These are phyloP conservation scores for Zoanthus gigantus DNA, from an alignment of 92 coral and sea anemone genomes.

Conservation along the genomic window DNA sequence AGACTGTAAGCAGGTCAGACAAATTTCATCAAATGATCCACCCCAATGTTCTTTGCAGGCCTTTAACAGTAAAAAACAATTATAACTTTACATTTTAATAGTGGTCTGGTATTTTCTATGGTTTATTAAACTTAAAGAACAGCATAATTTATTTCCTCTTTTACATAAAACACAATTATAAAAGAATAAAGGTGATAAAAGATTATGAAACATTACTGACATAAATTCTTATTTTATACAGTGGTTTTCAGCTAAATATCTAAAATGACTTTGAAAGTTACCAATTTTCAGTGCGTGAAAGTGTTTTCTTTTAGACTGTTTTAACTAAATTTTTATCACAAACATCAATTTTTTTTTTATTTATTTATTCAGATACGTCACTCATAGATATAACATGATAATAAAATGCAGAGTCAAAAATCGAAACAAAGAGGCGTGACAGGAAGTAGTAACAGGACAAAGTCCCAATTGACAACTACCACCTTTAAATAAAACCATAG, in stretches of 20 bases:
- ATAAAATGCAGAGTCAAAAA: too few relatives aligned
- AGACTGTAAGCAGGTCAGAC: constrained; percentile 63
- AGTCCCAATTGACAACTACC: too few relatives aligned
- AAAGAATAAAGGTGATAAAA: not conserved
- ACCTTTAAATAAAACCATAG: too few relatives aligned
- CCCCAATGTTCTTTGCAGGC: constrained; percentile 64
- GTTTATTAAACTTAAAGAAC: too few relatives aligned
- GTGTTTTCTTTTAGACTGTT: not conserved
- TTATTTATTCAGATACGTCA: too few relatives aligned
- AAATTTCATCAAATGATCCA: constrained; percentile 65
- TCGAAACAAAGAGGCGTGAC: too few relatives aligned
- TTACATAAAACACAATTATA: not conserved
- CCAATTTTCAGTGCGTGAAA: not conserved
- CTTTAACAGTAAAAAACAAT: not conserved
- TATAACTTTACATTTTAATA: not conserved
- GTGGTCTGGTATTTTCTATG: not conserved
- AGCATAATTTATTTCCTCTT: not conserved
- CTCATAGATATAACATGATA: too few relatives aligned
- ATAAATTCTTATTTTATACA: too few relatives aligned
- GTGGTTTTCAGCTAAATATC: too few relatives aligned
- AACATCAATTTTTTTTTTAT: too few relatives aligned
- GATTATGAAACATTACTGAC: not conserved
- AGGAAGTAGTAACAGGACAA: too few relatives aligned
- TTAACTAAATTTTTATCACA: not conserved
- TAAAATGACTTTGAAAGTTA: not conserved